These are phyloP conservation scores for Phortica magna DNA, from an alignment of 2,888 invertebrate genomes.

Conservation along the genomic window DNA sequence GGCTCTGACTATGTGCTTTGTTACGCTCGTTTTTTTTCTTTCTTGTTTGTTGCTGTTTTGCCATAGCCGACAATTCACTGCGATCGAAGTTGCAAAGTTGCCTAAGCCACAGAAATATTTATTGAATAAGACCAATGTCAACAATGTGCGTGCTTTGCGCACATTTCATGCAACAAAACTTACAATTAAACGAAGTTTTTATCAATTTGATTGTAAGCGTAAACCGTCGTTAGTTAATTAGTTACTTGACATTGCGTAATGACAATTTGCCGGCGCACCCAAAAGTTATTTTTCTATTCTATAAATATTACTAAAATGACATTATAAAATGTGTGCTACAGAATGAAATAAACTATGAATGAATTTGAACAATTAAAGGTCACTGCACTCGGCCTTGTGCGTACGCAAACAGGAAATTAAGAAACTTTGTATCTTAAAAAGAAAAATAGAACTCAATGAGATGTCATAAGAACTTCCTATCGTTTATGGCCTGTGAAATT, in stretches of 20 bases:
- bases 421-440: too few relatives aligned
- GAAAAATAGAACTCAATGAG: too few relatives aligned
- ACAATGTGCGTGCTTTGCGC: neutral
- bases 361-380: too few relatives aligned
- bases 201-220: neutral
- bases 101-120: neutral
- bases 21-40: neutral
- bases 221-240: constrained; percentile 13
- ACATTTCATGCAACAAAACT: neutral
- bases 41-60: neutral
- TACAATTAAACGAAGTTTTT: neutral
- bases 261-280: neutral
- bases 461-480: too few relatives aligned
- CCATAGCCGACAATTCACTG: too few relatives aligned
- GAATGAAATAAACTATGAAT: too few relatives aligned
- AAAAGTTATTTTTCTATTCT: neutral
- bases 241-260: neutral
- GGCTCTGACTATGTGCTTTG: neutral
- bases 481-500: too few relatives aligned
- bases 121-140: neutral
- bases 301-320: too few relatives aligned
- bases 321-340: neutral
- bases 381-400: too few relatives aligned
- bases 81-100: neutral
- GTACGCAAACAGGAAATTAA: too few relatives aligned